Percentiles rank a stretch among this genome's conserved stretches.
These are phyloP conservation scores for Sylvilagus floridanus DNA, from an alignment of 2,797 vertebrate genomes.

Conservation along the genomic window DNA sequence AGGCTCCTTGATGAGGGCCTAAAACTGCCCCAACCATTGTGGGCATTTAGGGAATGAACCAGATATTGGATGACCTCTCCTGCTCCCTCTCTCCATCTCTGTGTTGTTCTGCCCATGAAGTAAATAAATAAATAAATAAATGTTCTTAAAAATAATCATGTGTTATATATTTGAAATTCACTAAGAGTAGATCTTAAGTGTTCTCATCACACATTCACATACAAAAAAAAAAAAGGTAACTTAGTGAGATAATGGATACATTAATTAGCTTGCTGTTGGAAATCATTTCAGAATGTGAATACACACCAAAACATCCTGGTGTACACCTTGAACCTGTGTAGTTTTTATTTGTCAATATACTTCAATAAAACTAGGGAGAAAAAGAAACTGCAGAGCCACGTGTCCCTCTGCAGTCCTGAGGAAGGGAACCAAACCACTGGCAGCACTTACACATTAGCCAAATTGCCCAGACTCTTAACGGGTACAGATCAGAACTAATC, in stretches of 20 bases:
- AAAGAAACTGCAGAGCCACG: not conserved
- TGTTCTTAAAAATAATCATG: too few relatives aligned
- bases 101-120: too few relatives aligned
- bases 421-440: not conserved
- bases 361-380: not conserved
- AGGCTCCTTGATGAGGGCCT: too few relatives aligned
- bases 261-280: not conserved
- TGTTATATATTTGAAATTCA: not conserved
- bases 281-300: not conserved
- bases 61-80: too few relatives aligned
- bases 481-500: constrained; percentile 58
- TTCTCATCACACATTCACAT: not conserved
- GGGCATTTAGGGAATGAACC: too few relatives aligned
- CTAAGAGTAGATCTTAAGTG: not conserved
- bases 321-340: not conserved
- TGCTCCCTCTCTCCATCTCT: too few relatives aligned
- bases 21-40: too few relatives aligned
- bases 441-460: not conserved
- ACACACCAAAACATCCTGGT: not conserved
- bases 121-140: too few relatives aligned
- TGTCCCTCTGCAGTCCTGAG: not conserved
- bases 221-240: not conserved
- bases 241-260: not conserved
- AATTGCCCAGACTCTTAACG: constrained; percentile 62
- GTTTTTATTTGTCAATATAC: not conserved